phyloP scores from a whole-genome alignment of 2,113 vertebrate species.

The Megaleporinus macrocephalus region DNA sequence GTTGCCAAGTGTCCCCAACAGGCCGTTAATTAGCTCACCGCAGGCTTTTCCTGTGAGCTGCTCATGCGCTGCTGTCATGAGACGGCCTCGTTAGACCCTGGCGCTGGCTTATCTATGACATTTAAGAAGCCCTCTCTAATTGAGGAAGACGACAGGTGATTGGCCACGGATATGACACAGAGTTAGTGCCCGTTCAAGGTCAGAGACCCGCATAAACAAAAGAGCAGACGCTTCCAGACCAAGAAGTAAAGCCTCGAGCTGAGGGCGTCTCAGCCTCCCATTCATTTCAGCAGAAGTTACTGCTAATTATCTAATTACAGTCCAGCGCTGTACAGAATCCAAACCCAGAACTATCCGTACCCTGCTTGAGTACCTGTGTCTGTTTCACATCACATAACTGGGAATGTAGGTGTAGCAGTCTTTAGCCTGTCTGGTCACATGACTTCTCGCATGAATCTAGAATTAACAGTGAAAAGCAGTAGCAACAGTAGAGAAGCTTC shows the following conservation, averaged over 20 bases:
- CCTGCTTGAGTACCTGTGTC: too few species aligned
- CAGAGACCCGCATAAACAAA: constrained; percentile 4
- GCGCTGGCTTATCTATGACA: constrained; percentile 57
- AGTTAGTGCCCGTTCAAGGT: not conserved
- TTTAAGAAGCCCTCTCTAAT: constrained; percentile 47
- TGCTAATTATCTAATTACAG: not conserved
- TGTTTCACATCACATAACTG: too few species aligned
- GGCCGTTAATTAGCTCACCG: constrained; percentile 69
- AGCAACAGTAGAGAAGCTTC: too few species aligned
- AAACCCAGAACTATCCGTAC: too few species aligned
- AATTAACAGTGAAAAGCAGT: too few species aligned
- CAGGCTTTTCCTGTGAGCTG: constrained; percentile 39
- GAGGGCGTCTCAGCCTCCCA: not conserved
- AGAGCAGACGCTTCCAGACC: not conserved
- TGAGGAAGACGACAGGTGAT: constrained; percentile 22
- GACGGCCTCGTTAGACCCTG: constrained; percentile 70
- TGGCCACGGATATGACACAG: not conserved
- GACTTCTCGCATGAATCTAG: too few species aligned
- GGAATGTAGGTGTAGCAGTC: too few species aligned
- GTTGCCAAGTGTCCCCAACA: constrained; percentile 61
- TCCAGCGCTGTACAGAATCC: too few species aligned
- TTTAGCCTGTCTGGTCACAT: too few species aligned
- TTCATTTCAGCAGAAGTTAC: not conserved
- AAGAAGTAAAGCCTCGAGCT: not conserved
- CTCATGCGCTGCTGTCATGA: constrained; percentile 53